Conservation (phyloP, 35 echinoderm and acorn worm genomes). For the Lytechinus pictus region DNA sequence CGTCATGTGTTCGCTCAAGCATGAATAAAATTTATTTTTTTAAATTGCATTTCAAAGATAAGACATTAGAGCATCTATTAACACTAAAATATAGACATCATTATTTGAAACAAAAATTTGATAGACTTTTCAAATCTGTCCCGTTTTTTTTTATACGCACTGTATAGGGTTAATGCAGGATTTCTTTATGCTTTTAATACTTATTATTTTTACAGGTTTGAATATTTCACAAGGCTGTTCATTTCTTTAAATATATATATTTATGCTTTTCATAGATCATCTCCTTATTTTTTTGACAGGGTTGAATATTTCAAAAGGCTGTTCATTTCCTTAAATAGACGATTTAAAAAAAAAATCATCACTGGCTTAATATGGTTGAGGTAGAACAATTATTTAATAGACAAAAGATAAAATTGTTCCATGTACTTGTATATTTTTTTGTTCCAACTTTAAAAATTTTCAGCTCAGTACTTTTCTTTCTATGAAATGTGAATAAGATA, state of each 20-base stretch:
- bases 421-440: not conserved
- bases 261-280: not conserved
- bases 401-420: not conserved
- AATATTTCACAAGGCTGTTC: not conserved
- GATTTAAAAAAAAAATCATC: not conserved
- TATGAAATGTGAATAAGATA: not conserved
- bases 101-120: too few relatives aligned
- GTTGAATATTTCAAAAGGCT: not conserved
- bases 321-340: not conserved
- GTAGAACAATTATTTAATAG: not conserved
- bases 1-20: too few relatives aligned
- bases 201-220: not conserved
- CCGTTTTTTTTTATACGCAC: too few relatives aligned
- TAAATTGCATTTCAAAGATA: too few relatives aligned
- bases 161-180: too few relatives aligned
- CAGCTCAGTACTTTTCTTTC: not conserved
- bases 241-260: not conserved
- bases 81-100: too few relatives aligned
- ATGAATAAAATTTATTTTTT: too few relatives aligned
- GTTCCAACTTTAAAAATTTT: not conserved
- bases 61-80: too few relatives aligned
- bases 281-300: too few relatives aligned
- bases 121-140: too few relatives aligned
- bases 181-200: not conserved
- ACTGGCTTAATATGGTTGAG: not conserved